Base-by-base conservation (phyloP, 92 coral and sea anemone species). In the Paragorgia papillata region DNA sequence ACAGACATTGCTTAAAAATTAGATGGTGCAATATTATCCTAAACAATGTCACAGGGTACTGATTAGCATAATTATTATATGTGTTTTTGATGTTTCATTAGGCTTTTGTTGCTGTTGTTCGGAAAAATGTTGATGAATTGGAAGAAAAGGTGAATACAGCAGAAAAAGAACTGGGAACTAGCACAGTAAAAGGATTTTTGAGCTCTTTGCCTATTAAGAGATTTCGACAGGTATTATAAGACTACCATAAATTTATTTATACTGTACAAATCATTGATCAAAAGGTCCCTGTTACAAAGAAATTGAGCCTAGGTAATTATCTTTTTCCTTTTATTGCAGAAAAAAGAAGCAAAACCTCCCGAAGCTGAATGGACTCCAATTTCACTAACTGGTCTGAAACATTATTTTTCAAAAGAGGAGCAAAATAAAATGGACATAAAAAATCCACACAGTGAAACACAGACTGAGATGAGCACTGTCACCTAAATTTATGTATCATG, bases 101-200 rank as follows among this genome's bases (percentile, higher is more conserved):
- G 97, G 89, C 73, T 34, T 93, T 93, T 82, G 79, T 93, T 33
- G 83, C 75, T 27, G 78, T 70, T 30, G 92, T 93, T 15, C 89
- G 88, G 83, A 82, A 79, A 67, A 86, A 84, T 82, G 88, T 93
- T 33, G 91, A 88, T 85, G 94, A 91, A 55, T 46, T 93, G 17
- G 97, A 93, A 74, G 96, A 84, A 19, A 81, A 83, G 70, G 97
- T 93, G 32, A 75, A 69, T 13, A 82, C 71, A 26, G 97, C 97
- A 39, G 97, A 93, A 48, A 87, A 84, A 54, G 97, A 93, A 32
- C 89, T 93, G 30, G 92, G 97, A 9, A 86, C 86, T 22, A 86
- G 88, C 51, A 85, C 91, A 53, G 87, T 93, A 48, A 88, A 91
- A 60, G 92, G 88, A 86, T 92, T 93, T 25, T 81, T 93, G 2